Evolutionary conservation across 1,140 invertebrate species (phyloP).

Genomic region (Caenorhabditis brenneri): DNA sequence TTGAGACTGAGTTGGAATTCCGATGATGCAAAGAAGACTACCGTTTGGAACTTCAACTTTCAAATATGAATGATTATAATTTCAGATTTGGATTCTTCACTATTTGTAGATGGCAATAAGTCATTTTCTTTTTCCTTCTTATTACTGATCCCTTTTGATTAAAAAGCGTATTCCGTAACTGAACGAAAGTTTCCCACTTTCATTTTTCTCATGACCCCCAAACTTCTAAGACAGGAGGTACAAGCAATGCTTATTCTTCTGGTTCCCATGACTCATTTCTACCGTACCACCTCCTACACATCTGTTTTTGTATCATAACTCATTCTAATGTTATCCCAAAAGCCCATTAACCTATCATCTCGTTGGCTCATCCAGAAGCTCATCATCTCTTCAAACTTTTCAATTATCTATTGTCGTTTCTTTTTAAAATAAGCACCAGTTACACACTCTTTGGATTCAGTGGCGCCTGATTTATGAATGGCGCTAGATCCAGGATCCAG

Average conservation of each 20-base stretch:
- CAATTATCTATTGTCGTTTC: not conserved
- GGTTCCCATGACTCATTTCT: not conserved
- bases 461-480: conserved; percentile 35
- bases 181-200: too few relatives aligned
- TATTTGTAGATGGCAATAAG: too few relatives aligned
- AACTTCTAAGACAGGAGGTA: too few relatives aligned
- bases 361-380: not conserved
- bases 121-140: too few relatives aligned
- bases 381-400: not conserved
- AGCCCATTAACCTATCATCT: not conserved
- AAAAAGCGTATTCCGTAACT: too few relatives aligned
- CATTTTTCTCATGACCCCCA: too few relatives aligned
- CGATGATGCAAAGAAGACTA: too few relatives aligned
- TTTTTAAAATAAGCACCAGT: not conserved
- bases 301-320: not conserved
- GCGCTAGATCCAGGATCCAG: not conserved
- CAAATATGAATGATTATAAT: too few relatives aligned
- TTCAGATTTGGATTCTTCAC: too few relatives aligned
- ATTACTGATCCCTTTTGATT: too few relatives aligned
- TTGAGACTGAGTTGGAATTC: too few relatives aligned
- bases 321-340: not conserved
- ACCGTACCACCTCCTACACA: not conserved
- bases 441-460: not conserved
- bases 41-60: too few relatives aligned
- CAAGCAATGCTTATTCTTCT: not conserved